Conservation (phyloP, 2,888 invertebrate species). For the Andrena trimmerana region DNA sequence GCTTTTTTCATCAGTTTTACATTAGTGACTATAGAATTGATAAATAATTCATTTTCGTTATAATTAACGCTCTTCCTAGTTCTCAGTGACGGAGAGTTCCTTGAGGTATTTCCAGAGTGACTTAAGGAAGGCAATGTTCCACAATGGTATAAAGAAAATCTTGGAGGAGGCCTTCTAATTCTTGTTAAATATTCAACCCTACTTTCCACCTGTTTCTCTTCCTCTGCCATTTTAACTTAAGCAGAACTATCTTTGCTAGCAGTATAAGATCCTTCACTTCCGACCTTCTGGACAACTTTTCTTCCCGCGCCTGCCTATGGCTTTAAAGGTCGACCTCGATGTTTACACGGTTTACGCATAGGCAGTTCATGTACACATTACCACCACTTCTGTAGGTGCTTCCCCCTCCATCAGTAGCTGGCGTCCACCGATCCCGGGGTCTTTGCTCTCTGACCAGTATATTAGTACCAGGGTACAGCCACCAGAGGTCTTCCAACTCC, state of each 20-base stretch:
- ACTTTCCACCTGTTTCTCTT: neutral
- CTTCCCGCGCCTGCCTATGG: neutral
- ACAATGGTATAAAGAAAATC: conserved; percentile 41
- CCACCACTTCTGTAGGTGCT: no score
- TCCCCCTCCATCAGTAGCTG: no score
- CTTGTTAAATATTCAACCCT: conserved; percentile 20
- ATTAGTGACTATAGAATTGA: neutral
- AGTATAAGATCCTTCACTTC: neutral
- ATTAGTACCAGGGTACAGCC: no score
- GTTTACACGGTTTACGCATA: neutral
- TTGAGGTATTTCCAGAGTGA: neutral
- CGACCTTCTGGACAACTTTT: neutral
- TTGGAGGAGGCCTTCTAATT: conserved; percentile 47
- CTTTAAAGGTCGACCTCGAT: neutral
- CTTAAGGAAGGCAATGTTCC: neutral
- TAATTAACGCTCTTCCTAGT: conserved; percentile 47
- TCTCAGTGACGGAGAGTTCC: conserved; percentile 27
- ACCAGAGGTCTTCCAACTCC: no score
- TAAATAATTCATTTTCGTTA: conserved; percentile 33
- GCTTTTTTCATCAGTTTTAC: neutral
- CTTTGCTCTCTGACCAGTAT: no score
- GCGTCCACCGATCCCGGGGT: no score
- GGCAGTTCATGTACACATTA: no score
- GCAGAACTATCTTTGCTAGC: neutral
- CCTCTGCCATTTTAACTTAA: neutral